A percentile compares a stretch with the other conserved stretches of the same genome.
Evolutionary conservation across 2,797 vertebrate genomes (phyloP).

Genomic region (Chaenodraco wilsoni): DNA sequence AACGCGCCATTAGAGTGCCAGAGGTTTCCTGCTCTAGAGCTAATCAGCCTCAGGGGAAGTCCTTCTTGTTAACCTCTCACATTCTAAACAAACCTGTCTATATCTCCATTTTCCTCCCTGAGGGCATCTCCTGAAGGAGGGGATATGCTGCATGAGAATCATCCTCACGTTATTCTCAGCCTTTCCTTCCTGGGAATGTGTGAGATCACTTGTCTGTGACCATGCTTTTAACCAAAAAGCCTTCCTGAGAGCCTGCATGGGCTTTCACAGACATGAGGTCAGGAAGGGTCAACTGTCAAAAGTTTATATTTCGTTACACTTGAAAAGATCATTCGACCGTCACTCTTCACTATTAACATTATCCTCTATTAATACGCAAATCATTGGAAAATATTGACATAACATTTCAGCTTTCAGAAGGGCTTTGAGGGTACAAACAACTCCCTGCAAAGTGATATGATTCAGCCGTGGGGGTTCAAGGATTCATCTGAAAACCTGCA

Average conservation of each 20-base stretch:
- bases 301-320: background rate
- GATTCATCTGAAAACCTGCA: background rate
- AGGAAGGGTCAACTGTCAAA: background rate
- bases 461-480: too few relatives aligned
- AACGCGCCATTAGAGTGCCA: too few relatives aligned
- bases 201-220: background rate
- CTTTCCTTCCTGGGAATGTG: background rate
- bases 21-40: background rate
- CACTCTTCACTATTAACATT: background rate
- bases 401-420: background rate
- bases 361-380: background rate
- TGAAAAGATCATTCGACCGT: background rate
- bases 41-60: background rate
- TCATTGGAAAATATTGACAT: background rate
- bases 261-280: background rate
- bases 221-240: background rate
- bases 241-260: background rate
- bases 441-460: too few relatives aligned
- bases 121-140: conserved; percentile 5
- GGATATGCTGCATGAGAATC: background rate
- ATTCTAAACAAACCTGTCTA: conserved; percentile 2
- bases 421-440: background rate
- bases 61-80: conserved; percentile 13
- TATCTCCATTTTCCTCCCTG: background rate
- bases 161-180: conserved; percentile 3